Base-by-base conservation (phyloP, 2,113 vertebrate genomes). In the Mustela nigripes region DNA sequence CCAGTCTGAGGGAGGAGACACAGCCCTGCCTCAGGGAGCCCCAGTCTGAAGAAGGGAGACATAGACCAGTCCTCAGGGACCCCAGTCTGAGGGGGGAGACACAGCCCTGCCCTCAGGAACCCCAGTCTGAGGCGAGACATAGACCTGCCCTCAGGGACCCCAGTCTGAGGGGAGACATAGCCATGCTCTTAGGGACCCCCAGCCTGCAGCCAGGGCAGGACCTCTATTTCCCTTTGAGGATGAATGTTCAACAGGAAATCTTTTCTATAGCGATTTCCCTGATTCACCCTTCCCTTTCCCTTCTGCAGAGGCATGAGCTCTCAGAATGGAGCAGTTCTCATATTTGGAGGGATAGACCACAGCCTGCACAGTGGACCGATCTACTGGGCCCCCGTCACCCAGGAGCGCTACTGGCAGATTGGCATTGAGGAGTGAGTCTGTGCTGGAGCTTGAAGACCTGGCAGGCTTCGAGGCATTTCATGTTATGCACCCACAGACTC, bases 341-440 rank as follows among this genome's bases (percentile, higher is more conserved):
- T 98, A 88, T 98, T 99, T 0, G 99, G 99, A 12, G 99, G 98
- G 26, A 73, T 98, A 0, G 99, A 99, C 11, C 26, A 45, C 1
- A 98, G 73, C 92, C 97, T 98, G 84, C 99, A 98, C 98, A 98
- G 95, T 0, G 99, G 99, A 11, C 60, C 95, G 45, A 97, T 99
- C 98, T 4, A 19, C 85, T 99, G 99, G 99, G 97, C 99, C 58
- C 98, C 99, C 0, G 95, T 99, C 69, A 98, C 98, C 4, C 98
- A 98, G 83, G 98, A 98, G 39, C 98, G 98, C 26, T 99, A 99
- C 98, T 99, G 99, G 98, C 98, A 99, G 98, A 98, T 99, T 91
- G 97, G 92, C 81, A 96, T 99, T 98, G 98, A 99, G 76, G 99
- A 99, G 99, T 99, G 98, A 98, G 87, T 87, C 50, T 15, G 80